Percentiles rank a stretch among this genome's conserved stretches.
These are phyloP conservation scores for Mormoops blainvillei DNA, from an alignment of 2,113 vertebrate species.

Conservation along the genomic window DNA sequence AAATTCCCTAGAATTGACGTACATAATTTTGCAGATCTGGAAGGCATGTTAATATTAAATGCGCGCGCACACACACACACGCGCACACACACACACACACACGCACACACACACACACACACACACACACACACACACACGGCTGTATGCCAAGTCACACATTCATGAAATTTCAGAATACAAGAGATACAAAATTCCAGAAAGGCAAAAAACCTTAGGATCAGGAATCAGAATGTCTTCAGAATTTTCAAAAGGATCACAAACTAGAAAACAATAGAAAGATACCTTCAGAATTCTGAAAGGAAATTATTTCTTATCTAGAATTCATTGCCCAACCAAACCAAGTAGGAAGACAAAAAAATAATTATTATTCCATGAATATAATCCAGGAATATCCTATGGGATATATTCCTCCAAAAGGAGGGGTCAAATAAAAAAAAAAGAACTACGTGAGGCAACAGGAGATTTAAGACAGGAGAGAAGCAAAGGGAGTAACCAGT, in stretches of 20 bases:
- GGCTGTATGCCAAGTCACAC: background rate
- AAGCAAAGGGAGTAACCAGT: background rate
- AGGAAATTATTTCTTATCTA: background rate
- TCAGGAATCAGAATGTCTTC: background rate
- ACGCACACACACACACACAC: too few relatives aligned
- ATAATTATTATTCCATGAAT: background rate
- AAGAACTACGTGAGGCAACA: background rate
- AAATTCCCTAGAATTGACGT: background rate
- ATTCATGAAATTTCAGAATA: background rate
- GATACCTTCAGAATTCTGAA: constrained; percentile 4
- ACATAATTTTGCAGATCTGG: background rate
- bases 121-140: too few relatives aligned
- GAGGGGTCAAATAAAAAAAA: background rate
- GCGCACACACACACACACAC: too few relatives aligned
- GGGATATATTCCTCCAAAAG: background rate
- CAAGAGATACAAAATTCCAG: background rate
- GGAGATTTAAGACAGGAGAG: background rate
- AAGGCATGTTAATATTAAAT: background rate
- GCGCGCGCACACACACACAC: too few relatives aligned
- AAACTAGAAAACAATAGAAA: background rate
- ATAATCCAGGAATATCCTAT: background rate
- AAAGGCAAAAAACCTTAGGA: background rate
- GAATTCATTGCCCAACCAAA: background rate
- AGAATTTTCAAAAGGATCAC: background rate
- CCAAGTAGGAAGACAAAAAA: background rate